phyloP scores from a whole-genome alignment of 2,888 invertebrate species.

The Mesopsocus fuscifrons region DNA sequence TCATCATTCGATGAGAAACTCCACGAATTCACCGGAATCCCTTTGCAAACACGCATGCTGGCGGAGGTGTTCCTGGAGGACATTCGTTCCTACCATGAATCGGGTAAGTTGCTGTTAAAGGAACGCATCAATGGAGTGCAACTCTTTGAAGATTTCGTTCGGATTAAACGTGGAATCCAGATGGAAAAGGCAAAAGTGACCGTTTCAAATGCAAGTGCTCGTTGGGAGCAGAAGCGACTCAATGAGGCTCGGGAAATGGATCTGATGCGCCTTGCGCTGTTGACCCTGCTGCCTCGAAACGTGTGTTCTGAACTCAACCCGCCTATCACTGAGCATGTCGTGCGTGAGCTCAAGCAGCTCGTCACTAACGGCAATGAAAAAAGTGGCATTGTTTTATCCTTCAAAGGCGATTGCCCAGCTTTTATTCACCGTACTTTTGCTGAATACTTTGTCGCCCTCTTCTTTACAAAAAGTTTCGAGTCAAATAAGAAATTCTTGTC shows the following conservation, averaged over 20 bases:
- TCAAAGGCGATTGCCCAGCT: constrained; percentile 1
- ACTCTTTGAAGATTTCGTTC: neutral
- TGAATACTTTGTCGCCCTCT: constrained; percentile 8
- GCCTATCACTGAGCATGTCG: neutral
- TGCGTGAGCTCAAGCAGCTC: neutral
- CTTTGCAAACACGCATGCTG: constrained; percentile 10
- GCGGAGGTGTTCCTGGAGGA: constrained; percentile 2
- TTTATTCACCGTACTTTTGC: constrained; percentile 11
- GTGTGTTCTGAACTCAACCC: neutral
- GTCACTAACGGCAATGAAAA: neutral
- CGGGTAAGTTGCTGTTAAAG: neutral
- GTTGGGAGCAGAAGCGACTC: neutral
- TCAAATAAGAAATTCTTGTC: neutral
- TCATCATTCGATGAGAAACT: constrained; percentile 1
- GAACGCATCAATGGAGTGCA: neutral
- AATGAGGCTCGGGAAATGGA: neutral
- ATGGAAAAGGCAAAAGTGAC: neutral
- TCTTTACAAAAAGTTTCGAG: neutral
- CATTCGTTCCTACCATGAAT: neutral
- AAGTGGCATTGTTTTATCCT: constrained; percentile 6
- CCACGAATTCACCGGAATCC: constrained; percentile 6
- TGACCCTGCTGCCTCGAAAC: neutral
- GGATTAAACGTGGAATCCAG: neutral
- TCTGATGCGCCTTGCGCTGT: neutral
- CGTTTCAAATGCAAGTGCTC: neutral